These are phyloP conservation scores for Scaptomyza polygonia DNA, from an alignment of 2,888 invertebrate species.

Conservation along the genomic window DNA sequence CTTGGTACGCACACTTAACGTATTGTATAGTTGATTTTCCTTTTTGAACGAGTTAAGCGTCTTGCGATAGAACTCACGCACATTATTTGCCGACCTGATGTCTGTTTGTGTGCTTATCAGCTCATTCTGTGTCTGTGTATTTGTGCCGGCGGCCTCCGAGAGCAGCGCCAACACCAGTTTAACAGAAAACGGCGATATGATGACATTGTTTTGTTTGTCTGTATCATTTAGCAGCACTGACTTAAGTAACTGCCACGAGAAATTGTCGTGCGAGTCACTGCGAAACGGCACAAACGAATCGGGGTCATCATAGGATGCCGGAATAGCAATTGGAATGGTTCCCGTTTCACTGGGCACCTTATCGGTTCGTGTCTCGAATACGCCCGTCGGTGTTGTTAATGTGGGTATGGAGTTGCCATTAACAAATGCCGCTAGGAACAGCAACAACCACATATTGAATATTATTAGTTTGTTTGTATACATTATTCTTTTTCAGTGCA, in stretches of 20 bases:
- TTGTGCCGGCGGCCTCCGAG: conserved; percentile 88
- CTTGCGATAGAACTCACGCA: conserved; percentile 81
- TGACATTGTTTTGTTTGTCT: conserved; percentile 86
- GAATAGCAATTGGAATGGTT: background rate
- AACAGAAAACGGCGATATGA: conserved; percentile 91
- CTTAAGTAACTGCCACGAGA: conserved; percentile 89
- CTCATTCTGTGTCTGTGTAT: conserved; percentile 75
- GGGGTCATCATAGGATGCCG: conserved; percentile 59
- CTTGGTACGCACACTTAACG: conserved; percentile 78
- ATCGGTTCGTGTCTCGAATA: conserved; percentile 69
- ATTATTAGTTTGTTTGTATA: conserved; percentile 47
- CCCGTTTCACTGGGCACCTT: conserved; percentile 36
- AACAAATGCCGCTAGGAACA: conserved; percentile 21
- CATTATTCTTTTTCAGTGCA: conserved; percentile 18
- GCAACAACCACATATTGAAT: conserved; percentile 26
- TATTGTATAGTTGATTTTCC: conserved; percentile 75
- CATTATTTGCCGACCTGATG: conserved; percentile 72
- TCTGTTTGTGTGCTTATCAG: conserved; percentile 76
- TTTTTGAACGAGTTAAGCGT: conserved; percentile 79
- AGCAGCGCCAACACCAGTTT: conserved; percentile 90
- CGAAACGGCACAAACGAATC: conserved; percentile 82
- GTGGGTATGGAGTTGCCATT: conserved; percentile 59
- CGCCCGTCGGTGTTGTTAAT: conserved; percentile 63
- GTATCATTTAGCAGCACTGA: conserved; percentile 80
- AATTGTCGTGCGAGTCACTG: conserved; percentile 85